phyloP scores from a whole-genome alignment of 2,113 vertebrate genomes.

The Chaetura pelagica region DNA sequence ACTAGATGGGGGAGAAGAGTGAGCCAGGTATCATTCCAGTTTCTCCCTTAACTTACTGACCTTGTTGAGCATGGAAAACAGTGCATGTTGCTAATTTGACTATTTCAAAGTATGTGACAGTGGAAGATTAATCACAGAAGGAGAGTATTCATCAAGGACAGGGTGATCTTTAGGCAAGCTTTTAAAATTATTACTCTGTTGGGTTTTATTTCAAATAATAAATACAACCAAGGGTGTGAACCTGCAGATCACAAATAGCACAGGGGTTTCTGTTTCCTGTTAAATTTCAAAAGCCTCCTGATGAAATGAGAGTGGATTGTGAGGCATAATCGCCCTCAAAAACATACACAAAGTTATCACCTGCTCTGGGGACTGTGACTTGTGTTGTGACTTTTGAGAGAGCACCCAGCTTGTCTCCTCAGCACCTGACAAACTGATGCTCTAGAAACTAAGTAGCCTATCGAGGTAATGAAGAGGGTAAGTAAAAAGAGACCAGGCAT shows the following conservation, averaged over 20 bases:
- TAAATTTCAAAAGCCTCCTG: neutral
- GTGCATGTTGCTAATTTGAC: neutral
- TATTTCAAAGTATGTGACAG: neutral
- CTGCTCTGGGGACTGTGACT: neutral
- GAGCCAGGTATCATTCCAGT: neutral
- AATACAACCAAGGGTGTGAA: neutral
- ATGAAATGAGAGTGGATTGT: neutral
- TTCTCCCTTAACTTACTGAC: neutral
- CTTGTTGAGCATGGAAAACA: neutral
- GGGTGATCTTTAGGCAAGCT: neutral
- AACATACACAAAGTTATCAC: neutral
- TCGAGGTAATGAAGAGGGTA: neutral
- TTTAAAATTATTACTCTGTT: neutral
- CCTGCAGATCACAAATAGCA: neutral
- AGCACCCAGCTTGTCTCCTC: neutral
- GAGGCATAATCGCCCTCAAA: neutral
- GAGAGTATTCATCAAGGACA: neutral
- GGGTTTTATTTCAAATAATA: neutral
- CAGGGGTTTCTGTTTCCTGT: neutral
- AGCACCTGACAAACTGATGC: neutral
- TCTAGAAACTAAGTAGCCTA: neutral
- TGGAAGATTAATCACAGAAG: neutral
- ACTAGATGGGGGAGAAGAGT: neutral
- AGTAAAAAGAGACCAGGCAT: neutral
- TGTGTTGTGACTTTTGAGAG: fast-evolving